Base-by-base conservation (phyloP, 2,797 vertebrate genomes). In the Eidolon dupreanum region DNA sequence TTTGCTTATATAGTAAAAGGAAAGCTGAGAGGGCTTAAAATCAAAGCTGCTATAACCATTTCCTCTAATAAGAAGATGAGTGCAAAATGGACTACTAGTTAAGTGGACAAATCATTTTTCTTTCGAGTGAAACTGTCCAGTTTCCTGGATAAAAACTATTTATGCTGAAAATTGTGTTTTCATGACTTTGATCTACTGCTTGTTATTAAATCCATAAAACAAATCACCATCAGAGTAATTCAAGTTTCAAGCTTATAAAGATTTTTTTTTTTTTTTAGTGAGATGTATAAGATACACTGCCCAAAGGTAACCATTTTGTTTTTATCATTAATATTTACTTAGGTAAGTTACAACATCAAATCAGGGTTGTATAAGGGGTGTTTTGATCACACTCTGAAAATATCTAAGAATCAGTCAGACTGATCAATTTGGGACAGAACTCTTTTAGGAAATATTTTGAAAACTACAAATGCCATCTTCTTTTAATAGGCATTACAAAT, bases 51-150 rank as follows among this genome's bases (percentile, higher is more conserved):
- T 88, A 55, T 0, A n/a, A 57, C 19, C 16, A 28, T 74, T 26
- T 90, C 43, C 43, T 57, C 12, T 70, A 94, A 59, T 78, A 85
- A 92, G 66, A 94, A 95, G 61, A 88, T 43, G 46, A 95, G 41
- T 55, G 59, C 31, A 74, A 85, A 88, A 88, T 17, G 8, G 88
- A 94, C 26, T 26, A 33, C 22, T 49, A 36, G 57, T 43, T 88
- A 33, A 75, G 20, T 65, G 13, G n/a, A 68, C 13, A 88, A 63
- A 88, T 61, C 53, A 19, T 16, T 51, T 86, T 46, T 43, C 49
- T 88, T 93, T 68, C 2, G 79, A 90, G 66, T 38, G 65, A 94
- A 96, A 83, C n/a, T 79, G 15, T 70, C 4, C 4, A 46, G 11
- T 38, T 66, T 86, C 55, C 82, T 81, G 82, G n/a, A 63, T 77